These are phyloP conservation scores for Ceuthmochares aereus DNA, from an alignment of 2,113 vertebrate species.

Conservation along the genomic window DNA sequence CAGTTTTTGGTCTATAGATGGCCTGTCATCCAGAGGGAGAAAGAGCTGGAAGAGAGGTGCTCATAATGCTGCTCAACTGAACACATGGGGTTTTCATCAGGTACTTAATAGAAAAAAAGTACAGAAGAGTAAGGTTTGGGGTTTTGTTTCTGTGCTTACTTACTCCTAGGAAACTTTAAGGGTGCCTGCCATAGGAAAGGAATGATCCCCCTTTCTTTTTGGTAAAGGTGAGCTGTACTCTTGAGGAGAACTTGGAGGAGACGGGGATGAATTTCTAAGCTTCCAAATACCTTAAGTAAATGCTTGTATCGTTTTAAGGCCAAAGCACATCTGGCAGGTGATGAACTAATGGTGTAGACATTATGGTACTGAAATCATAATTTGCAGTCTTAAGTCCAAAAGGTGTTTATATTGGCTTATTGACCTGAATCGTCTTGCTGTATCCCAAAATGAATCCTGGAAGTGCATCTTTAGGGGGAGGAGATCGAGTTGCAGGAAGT, in stretches of 20 bases:
- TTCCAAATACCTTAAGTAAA: background rate
- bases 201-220: background rate
- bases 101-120: background rate
- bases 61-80: background rate
- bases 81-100: background rate
- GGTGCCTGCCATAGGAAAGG: rapidly evolving
- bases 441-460: background rate
- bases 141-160: background rate
- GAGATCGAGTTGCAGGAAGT: background rate
- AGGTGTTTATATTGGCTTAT: background rate
- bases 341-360: background rate
- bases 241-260: background rate
- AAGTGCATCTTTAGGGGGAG: background rate
- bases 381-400: background rate
- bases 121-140: background rate
- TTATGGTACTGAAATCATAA: background rate
- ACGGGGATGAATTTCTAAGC: background rate
- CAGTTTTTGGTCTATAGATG: conserved; percentile 10
- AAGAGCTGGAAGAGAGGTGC: background rate
- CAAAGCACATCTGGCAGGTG: background rate
- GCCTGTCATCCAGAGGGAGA: conserved; percentile 1
- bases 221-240: background rate
- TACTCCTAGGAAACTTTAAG: background rate
- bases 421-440: background rate
- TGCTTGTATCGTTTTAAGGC: background rate